These are phyloP conservation scores for Dendronephthya gigantea DNA, from an alignment of 64 coral and sea anemone species.

Conservation along the genomic window DNA sequence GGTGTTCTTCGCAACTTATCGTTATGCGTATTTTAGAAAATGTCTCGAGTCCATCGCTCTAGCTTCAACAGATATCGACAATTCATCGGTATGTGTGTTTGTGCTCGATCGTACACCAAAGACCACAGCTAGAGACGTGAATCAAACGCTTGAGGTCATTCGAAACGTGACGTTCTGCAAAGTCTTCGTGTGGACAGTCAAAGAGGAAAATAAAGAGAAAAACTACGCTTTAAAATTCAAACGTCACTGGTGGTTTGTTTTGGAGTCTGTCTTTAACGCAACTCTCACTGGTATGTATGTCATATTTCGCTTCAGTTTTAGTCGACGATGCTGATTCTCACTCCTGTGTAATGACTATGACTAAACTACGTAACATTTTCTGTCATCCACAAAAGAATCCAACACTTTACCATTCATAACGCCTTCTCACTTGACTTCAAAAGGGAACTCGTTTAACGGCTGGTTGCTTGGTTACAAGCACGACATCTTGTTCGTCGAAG, in stretches of 20 bases:
- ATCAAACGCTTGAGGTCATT: neutral
- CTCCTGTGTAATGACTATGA: too few relatives aligned
- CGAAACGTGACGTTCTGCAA: neutral
- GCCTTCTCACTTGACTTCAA: neutral
- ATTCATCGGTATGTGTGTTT: constrained; percentile 13
- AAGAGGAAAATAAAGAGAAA: neutral
- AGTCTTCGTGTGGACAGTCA: neutral
- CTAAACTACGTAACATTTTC: too few relatives aligned
- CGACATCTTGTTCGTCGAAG: constrained; percentile 10
- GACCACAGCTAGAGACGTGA: neutral
- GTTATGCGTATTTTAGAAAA: constrained; percentile 8
- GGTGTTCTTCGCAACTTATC: constrained; percentile 4
- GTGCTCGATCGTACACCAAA: neutral
- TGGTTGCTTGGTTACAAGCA: neutral
- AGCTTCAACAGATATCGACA: neutral
- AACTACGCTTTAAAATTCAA: neutral
- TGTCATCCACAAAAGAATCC: too few relatives aligned
- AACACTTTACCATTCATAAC: too few relatives aligned
- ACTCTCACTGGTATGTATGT: neutral
- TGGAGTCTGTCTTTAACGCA: neutral
- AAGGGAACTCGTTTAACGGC: neutral
- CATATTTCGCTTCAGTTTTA: neutral
- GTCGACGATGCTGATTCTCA: too few relatives aligned
- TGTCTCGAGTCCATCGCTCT: constrained; percentile 20
- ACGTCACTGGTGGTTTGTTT: constrained; percentile 1